Evolutionary conservation across 2,888 invertebrate species (phyloP), one percentile per base, ranked within the genome.

Genomic region (Cephus spinipes): DNA sequence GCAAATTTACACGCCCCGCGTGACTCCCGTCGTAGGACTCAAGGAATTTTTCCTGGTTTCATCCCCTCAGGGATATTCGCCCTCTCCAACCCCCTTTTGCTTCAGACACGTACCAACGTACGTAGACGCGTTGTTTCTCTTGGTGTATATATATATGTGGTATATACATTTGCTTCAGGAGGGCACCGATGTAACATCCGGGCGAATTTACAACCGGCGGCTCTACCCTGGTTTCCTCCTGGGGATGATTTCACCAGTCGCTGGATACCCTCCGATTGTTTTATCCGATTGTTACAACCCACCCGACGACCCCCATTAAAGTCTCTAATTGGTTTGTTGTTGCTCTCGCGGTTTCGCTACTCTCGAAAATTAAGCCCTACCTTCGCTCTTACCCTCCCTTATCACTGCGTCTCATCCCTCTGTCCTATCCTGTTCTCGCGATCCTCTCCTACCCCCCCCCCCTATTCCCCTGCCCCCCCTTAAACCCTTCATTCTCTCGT

Each of bases 1-100:
- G 85, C 85, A 86, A 89, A 89, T 89, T 88, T 89, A 85, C 89
- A 87, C 88, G 85, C 85, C 85, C 83, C 81, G 82, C 78, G 82
- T 80, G 82, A 55, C 55, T 23, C 55, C 84, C 75, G 79, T 80
- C 79, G 82, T 85, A 83, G 85, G 86, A 87, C 86, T 85, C 81
- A 75, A 85, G 79, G 82, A 86, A 87, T 87, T 87, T 86, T 83
- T 85, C 80, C 82, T 83, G 82, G 84, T 86, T 86, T 87, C 84
- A 82, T 73, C 80, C 78, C 73, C 75, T 74, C 77, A 33, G 23
- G 55, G 76, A 68, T 75, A 75, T 32, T 32, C 71, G 68, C 68
- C 69, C 68, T 74, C 77, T 69, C 71, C 71, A 9, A 15, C 30
- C 71, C 33, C 31, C 71, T 71, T 31, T 33, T 71, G 12, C 71